A percentile compares a stretch with the other conserved stretches of the same genome.
Conservation (phyloP, 1,140 invertebrate species). For the Augochlora pura region DNA sequence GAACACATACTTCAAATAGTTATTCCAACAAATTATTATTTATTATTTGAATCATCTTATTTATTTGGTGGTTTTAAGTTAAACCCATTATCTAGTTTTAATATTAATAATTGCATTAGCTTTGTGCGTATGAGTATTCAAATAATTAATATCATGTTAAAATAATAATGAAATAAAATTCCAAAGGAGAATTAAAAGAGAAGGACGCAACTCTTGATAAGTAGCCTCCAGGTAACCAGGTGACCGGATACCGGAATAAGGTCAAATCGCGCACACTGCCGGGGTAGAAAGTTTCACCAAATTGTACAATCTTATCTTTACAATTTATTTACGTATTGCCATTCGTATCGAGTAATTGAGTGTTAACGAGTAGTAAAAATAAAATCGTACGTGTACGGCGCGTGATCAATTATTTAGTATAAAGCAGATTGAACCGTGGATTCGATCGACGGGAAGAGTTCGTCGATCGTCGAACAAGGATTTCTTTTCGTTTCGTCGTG, state of each 20-base stretch:
- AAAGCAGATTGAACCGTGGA: slow-evolving; percentile 13
- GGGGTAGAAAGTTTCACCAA: slow-evolving; percentile 32
- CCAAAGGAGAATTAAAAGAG: no score
- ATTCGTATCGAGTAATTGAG: slow-evolving; percentile 25
- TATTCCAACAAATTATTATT: no score
- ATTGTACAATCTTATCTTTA: slow-evolving; percentile 49
- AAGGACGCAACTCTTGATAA: no score
- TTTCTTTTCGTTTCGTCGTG: not conserved
- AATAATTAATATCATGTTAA: no score
- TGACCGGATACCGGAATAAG: not conserved
- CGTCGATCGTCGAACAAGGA: not conserved
- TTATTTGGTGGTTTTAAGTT: no score
- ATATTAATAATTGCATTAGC: no score
- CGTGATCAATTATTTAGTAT: slow-evolving; percentile 34
- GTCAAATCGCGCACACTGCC: slow-evolving; percentile 29
- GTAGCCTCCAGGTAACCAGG: not conserved
- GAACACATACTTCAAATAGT: not conserved
- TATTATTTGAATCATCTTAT: no score
- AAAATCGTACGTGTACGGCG: slow-evolving; percentile 32
- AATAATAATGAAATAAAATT: no score
- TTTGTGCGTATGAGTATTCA: no score
- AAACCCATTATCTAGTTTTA: no score
- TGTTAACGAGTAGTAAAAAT: slow-evolving; percentile 34
- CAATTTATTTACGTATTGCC: slow-evolving; percentile 55
- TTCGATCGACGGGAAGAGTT: not conserved